Evolutionary conservation across 2,113 vertebrate species (phyloP).

Genomic region (Pseudopipra pipra): DNA sequence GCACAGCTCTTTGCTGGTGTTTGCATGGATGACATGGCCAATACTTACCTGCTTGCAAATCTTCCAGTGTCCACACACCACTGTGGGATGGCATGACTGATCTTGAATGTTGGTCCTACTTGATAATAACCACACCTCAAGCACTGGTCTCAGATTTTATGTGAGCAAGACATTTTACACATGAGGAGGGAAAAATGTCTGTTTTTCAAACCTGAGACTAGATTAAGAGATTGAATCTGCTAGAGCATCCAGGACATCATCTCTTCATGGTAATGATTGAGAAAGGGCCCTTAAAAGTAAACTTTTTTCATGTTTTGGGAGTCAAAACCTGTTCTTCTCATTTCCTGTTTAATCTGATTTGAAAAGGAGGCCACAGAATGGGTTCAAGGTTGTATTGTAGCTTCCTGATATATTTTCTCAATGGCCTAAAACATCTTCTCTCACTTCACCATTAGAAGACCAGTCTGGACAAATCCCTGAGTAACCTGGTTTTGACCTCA

Average conservation of each 20-base stretch:
- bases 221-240: not conserved
- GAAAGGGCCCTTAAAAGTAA: not conserved
- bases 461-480: not conserved
- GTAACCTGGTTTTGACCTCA: not conserved
- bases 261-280: not conserved
- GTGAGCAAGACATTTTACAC: not conserved
- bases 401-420: not conserved
- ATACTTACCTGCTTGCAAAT: not conserved
- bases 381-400: not conserved
- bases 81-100: not conserved
- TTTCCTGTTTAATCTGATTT: not conserved
- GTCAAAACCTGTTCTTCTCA: not conserved
- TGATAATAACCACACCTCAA: not conserved
- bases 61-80: not conserved
- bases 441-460: not conserved
- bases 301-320: not conserved
- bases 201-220: not conserved
- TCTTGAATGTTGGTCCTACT: not conserved
- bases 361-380: not conserved
- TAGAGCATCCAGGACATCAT: not conserved
- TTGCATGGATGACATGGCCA: not conserved
- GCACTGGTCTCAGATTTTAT: not conserved
- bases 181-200: rapidly evolving
- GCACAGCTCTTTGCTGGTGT: not conserved
- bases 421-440: not conserved